Base-by-base conservation (phyloP, 1,140 invertebrate species). In the Brachionus manjavacas region DNA sequence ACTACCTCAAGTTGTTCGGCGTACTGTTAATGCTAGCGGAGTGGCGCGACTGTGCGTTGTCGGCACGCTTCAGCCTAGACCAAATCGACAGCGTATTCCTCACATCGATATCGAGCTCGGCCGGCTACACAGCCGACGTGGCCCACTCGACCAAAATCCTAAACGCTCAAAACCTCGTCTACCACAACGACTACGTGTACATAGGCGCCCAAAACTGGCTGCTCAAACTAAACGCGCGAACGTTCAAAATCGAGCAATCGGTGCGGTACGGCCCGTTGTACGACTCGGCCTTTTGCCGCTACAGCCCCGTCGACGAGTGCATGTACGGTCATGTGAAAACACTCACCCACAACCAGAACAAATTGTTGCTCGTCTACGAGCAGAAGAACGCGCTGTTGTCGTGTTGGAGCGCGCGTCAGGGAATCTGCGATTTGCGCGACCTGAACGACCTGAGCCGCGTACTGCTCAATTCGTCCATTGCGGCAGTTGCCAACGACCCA, bases 141-240 rank as follows among this genome's bases (percentile, higher is more conserved):
- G 35, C 39, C 31, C 11, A 74, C 14, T 9, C 31, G 2, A 76
- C 31, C 31, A 35, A 2, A 31, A 52, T 76, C 3, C 20, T 14
- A 76, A 76, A 81, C 25, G 31, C 35, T 7, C 31, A 46, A 11
- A 64, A 43, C n/a, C 23, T 81, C n/a, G 8, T 46, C 16, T 81
- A 64, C 14, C 23, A 64, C 35, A 60, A 68, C 3, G 8, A 46
- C 9, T 81, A 64, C 25, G 20, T 81, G 2, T 81, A 35, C 20
- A 16, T 81, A 0, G 79, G 79, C 12, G 79, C 79, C 25, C n/a
- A 46, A 60, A 68, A 81, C 43, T 81, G 79, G 79, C 41, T 81
- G 2, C 49, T 81, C 16, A 81, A 81, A 68, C 23, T 81, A 0
- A 81, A 81, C 39, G 31, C 79, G 11, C 14, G 28, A 14, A 46